Base-by-base conservation (phyloP, 1,140 invertebrate species). In the Zaprionus africanus region DNA sequence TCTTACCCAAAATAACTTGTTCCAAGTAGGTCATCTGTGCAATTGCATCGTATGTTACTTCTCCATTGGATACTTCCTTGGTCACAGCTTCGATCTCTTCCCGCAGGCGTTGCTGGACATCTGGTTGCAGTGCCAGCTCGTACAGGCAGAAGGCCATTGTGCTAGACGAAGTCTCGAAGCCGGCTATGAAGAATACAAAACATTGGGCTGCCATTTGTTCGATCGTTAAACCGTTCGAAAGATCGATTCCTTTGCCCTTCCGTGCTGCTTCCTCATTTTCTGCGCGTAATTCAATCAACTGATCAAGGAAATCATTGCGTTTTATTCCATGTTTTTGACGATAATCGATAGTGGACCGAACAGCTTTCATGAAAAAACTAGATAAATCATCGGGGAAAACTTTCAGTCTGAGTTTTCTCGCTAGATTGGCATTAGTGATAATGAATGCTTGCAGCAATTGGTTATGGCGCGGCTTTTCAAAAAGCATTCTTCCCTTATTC, bases 61-160 rank as follows among this genome's bases (percentile, higher is more conserved):
- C 61, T 0, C 76, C 78, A 6, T 77, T 64, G 7, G 87, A 34
- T 26, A 69, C 49, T 1, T 74, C 36, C 6, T 74, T 54, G 0
- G 88, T 51, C 7, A 76, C 79, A 0, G 71, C 31, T 13, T 92
- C 77, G 2, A 95, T 93, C 88, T 95, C 94, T 1, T 92, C 62
- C 17, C 94, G 90, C 0, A 94, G 36, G 57, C 93, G 93, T 0
- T 86, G 36, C 67, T 95, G 94, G 1, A 94, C 80, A 0, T 94
- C 92, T 13, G 69, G 91, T 71, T 94, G 82, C 3, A 67, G 7
- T 1, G 91, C 91, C 51, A 92, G 54, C 49, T 92, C 87, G 63
- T 94, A 94, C 0, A 93, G 56, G 12, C 92, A 87, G 49, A 93
- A 94, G 12, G 91, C 77, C 63, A 95, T 90, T 0, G 94, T 88